Evolutionary conservation across 2,113 vertebrate species (phyloP).

Genomic region (Chionis minor): DNA sequence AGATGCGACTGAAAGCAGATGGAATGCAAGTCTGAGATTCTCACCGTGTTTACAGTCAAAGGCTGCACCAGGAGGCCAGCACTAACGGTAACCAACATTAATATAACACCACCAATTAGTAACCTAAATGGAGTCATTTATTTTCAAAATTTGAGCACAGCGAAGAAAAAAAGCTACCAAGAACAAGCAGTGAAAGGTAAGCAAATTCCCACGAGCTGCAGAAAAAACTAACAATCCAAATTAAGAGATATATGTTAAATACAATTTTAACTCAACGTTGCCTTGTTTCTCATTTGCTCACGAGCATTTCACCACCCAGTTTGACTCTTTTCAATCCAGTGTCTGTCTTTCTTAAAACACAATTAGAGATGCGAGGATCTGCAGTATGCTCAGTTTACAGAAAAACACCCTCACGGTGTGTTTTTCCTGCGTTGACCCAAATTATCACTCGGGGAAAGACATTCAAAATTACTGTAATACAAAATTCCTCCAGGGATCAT

Average conservation of each 20-base stretch:
- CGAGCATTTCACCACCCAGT: background rate
- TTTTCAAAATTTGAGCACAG: background rate
- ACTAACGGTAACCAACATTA: background rate
- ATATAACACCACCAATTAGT: background rate
- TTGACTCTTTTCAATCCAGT: background rate
- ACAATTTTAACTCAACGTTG: background rate
- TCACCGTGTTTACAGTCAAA: background rate
- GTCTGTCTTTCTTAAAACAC: background rate
- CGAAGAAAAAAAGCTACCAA: background rate
- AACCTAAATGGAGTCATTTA: background rate
- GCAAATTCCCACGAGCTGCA: background rate
- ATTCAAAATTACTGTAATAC: background rate
- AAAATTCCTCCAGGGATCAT: background rate
- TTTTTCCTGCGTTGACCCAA: background rate
- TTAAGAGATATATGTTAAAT: background rate
- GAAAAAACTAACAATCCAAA: background rate
- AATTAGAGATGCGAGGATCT: background rate
- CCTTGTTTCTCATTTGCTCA: background rate
- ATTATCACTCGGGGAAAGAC: background rate
- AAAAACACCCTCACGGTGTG: background rate
- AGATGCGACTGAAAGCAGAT: background rate
- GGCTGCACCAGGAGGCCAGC: background rate
- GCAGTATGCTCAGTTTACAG: background rate
- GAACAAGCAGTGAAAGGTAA: background rate
- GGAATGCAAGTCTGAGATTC: background rate